Evolutionary conservation across 2,113 vertebrate species (phyloP), one percentile per base, ranked within the genome.

Genomic region (Nesoenas mayeri): DNA sequence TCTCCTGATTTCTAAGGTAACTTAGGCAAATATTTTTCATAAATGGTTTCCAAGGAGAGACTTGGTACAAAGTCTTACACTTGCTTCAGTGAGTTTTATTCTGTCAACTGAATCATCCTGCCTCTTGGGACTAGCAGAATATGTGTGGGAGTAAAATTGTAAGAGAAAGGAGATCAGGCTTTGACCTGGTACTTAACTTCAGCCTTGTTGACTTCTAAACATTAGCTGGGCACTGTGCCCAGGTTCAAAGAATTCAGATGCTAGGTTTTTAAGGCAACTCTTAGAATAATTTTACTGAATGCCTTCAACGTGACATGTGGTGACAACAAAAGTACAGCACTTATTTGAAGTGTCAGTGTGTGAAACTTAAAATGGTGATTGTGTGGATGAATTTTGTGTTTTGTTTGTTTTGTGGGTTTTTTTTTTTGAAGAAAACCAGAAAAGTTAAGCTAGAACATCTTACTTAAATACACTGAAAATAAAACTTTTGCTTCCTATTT

Each of bases 301-400:
- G 0, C 20, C 21, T 36, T 70, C 24, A 65, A 0, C 31, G n/a
- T 65, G 38, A 48, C 22, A 5, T 61, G 5, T 0, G 1, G 19
- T 64, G 38, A 32, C 24, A 84, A 11, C 9, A 60, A 40, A 58
- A 50, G 32, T 58, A 25, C 24, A 62, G 21, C 24, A 34, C 38
- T 47, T 28, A 32, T 74, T 31, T 87, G 22, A 83, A 32, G 28
- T 69, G 40, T 69, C 19, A 5, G 57, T 60, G 56, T 1, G 0
- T 34, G 11, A 64, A 85, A 53, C 12, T 60, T 48, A 17, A 1
- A 3, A 91, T 22, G 5, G 6, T 71, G 20, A 42, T 50, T 42
- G 26, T 32, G 18, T 25, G 24, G 10, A 18, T 47, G 40, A 40
- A 40, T 40, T 40, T 40, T 40, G 40, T 40, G 13, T 40, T 40